These are phyloP conservation scores for Pygoscelis adeliae DNA, from an alignment of 2,113 vertebrate species.

Conservation along the genomic window DNA sequence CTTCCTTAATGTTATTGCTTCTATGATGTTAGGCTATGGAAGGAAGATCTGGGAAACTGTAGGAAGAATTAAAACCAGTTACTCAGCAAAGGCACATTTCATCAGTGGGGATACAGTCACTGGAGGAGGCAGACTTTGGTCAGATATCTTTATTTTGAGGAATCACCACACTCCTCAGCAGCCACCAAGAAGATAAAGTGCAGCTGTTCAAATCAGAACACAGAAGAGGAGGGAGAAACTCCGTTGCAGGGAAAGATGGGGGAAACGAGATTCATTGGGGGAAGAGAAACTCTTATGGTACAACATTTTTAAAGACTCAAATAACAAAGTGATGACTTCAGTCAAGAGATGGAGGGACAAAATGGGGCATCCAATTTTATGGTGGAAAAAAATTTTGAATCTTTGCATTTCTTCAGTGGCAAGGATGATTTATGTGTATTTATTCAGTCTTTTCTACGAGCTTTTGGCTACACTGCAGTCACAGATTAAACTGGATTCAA, in stretches of 20 bases:
- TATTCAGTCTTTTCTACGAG: background rate
- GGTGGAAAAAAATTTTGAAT: background rate
- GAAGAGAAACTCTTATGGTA: background rate
- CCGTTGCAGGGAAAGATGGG: background rate
- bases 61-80: background rate
- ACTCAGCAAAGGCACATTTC: background rate
- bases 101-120: background rate
- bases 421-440: background rate
- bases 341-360: background rate
- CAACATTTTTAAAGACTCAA: background rate
- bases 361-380: background rate
- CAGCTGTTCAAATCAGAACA: background rate
- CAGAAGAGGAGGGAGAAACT: background rate
- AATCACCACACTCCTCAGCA: background rate
- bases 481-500: conserved; percentile 39
- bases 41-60: background rate
- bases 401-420: background rate
- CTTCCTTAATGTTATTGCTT: background rate
- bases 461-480: background rate
- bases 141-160: background rate
- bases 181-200: background rate
- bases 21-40: background rate
- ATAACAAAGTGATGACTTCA: background rate
- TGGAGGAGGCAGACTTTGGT: background rate
- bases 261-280: fast-evolving